A percentile compares a stretch with the other conserved stretches of the same genome.
Evolutionary conservation across 2,113 vertebrate genomes (phyloP).

Genomic region (Salvelinus fontinalis): DNA sequence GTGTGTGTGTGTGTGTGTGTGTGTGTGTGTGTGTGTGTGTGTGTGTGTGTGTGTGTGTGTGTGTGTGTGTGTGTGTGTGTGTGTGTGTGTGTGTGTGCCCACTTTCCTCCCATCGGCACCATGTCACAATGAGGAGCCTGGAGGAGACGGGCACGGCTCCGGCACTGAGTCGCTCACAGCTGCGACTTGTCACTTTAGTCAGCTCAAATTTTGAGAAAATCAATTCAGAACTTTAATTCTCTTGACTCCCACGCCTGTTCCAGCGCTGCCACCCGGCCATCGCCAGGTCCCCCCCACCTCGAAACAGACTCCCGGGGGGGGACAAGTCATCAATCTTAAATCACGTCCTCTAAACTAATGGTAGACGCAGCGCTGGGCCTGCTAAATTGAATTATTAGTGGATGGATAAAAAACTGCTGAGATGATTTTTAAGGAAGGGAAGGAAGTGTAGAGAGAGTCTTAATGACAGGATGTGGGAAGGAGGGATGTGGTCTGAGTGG

Average conservation of each 20-base stretch:
- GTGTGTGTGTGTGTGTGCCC: constrained; percentile 40
- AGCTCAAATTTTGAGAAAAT: constrained; percentile 79
- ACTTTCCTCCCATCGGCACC: constrained; percentile 40
- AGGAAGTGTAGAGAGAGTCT: constrained; percentile 39
- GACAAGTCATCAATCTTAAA: constrained; percentile 83
- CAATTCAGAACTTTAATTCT: constrained; percentile 78
- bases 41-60: constrained; percentile 42
- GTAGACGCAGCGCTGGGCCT: constrained; percentile 68
- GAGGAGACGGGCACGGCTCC: constrained; percentile 74
- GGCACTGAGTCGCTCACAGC: constrained; percentile 71
- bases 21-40: constrained; percentile 24
- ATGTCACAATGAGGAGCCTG: constrained; percentile 79
- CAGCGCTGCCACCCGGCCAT: constrained; percentile 64
- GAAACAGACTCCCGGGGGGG: constrained; percentile 70
- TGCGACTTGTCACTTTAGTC: constrained; percentile 82
- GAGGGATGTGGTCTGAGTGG: constrained; percentile 54
- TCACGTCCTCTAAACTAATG: constrained; percentile 77
- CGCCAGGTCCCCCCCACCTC: constrained; percentile 17
- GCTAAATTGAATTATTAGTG: constrained; percentile 80
- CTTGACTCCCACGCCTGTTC: constrained; percentile 73
- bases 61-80: too few relatives aligned
- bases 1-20: constrained; percentile 45
- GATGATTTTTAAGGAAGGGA: constrained; percentile 63
- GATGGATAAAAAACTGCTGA: constrained; percentile 75
- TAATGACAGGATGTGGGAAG: constrained; percentile 36